A percentile compares a stretch with the other conserved stretches of the same genome.
These are phyloP conservation scores for Dreissena polymorpha DNA, from an alignment of 1,140 invertebrate species.

Conservation along the genomic window DNA sequence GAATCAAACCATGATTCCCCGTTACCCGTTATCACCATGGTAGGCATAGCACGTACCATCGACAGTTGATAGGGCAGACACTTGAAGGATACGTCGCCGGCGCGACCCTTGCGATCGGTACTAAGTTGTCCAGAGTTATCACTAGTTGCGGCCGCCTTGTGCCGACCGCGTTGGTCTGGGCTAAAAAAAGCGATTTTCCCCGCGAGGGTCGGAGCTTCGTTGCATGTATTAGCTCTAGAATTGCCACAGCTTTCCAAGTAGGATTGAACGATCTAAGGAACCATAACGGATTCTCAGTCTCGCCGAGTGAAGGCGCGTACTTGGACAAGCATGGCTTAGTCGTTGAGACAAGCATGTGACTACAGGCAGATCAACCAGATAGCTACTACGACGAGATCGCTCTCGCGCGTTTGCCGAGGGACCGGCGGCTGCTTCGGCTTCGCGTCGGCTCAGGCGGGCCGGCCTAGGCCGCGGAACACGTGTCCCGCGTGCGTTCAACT, in stretches of 20 bases:
- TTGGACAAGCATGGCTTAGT: slow-evolving; percentile 85
- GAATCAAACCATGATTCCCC: slow-evolving; percentile 83
- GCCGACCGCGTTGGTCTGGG: slow-evolving; percentile 82
- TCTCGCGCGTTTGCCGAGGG: too few relatives aligned
- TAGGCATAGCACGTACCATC: slow-evolving; percentile 89
- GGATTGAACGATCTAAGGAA: too few relatives aligned
- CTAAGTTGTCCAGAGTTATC: slow-evolving; percentile 91
- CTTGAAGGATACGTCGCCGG: slow-evolving; percentile 87
- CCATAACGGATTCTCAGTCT: slow-evolving; percentile 91
- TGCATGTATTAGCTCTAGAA: slow-evolving; percentile 85
- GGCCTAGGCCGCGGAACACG: too few relatives aligned
- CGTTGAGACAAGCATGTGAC: slow-evolving; percentile 84
- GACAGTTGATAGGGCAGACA: slow-evolving; percentile 92
- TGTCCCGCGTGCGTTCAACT: too few relatives aligned
- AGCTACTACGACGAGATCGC: too few relatives aligned
- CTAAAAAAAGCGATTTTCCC: slow-evolving; percentile 82
- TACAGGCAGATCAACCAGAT: too few relatives aligned
- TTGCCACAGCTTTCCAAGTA: slow-evolving; percentile 95
- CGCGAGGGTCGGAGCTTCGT: slow-evolving; percentile 71
- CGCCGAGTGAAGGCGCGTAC: too few relatives aligned
- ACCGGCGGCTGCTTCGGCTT: too few relatives aligned
- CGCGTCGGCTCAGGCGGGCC: too few relatives aligned
- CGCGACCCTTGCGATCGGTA: slow-evolving; percentile 42
- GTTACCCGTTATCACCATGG: slow-evolving; percentile 90
- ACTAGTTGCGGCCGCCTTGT: slow-evolving; percentile 62